Evolutionary conservation across 2,797 vertebrate species (phyloP).

Genomic region (Pangasius sanitwongsei): DNA sequence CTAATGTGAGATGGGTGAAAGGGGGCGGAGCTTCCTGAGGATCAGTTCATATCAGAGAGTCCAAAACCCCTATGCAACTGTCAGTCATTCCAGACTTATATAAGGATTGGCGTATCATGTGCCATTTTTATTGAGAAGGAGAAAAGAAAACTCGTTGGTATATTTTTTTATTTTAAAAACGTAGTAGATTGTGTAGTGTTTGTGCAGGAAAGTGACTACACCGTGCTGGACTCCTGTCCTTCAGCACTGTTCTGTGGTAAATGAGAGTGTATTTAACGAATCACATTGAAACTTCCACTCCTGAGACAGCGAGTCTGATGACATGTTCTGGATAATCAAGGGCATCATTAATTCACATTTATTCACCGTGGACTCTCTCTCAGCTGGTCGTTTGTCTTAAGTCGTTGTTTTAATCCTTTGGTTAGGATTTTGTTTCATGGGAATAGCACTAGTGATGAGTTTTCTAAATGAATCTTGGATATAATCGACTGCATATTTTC

Average conservation of each 20-base stretch:
- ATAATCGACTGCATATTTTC: not conserved
- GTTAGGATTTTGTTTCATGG: not conserved
- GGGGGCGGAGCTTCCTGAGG: not conserved
- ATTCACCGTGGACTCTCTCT: not conserved
- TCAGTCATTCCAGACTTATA: not conserved
- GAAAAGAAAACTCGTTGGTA: too few species aligned
- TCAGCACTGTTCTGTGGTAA: not conserved
- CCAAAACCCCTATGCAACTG: not conserved
- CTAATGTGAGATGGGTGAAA: not conserved
- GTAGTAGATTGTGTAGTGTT: not conserved
- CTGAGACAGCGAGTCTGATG: not conserved
- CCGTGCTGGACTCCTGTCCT: not conserved
- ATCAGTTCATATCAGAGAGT: not conserved
- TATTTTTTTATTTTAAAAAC: not conserved
- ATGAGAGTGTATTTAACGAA: not conserved
- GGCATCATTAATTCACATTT: conserved; percentile 1
- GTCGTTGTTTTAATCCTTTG: conserved; percentile 5
- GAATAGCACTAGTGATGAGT: not conserved
- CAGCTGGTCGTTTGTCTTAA: not conserved
- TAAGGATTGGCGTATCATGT: not conserved
- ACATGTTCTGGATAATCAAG: conserved; percentile 8
- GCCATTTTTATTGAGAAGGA: not conserved
- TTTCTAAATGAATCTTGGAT: not conserved
- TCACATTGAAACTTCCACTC: not conserved
- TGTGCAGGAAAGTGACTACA: not conserved